Evolutionary conservation across 2,888 invertebrate genomes (phyloP).

Genomic region (Ectemnius continuus): DNA sequence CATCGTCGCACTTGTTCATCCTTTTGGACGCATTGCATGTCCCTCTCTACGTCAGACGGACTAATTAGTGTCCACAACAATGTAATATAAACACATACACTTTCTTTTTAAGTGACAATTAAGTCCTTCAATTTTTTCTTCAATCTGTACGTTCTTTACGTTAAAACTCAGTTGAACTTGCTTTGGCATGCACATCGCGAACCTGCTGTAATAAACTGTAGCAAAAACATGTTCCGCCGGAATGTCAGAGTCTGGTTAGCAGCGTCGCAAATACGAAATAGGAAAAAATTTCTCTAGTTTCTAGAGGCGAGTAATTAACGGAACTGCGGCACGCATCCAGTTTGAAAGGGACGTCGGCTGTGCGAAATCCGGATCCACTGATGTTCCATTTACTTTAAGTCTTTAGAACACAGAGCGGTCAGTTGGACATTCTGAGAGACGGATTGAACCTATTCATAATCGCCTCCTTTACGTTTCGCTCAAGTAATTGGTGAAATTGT

Average conservation of each 20-base stretch:
- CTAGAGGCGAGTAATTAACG: constrained; percentile 39
- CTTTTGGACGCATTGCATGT: constrained; percentile 36
- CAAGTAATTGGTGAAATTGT: too few relatives aligned
- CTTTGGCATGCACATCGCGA: background rate
- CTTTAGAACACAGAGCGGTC: too few relatives aligned
- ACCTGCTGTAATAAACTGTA: background rate
- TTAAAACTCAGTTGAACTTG: too few relatives aligned
- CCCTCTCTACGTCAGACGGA: constrained; percentile 15
- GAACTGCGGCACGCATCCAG: constrained; percentile 26
- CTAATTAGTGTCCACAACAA: constrained; percentile 33
- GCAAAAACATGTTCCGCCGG: constrained; percentile 9
- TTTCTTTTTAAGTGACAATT: too few relatives aligned
- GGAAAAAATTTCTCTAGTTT: constrained; percentile 36
- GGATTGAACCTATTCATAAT: too few relatives aligned
- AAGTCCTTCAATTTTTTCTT: too few relatives aligned
- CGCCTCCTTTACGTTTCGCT: too few relatives aligned
- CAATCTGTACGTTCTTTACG: too few relatives aligned
- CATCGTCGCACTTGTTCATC: constrained; percentile 13
- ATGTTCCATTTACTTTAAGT: too few relatives aligned
- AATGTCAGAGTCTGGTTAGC: constrained; percentile 25
- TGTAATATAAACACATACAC: background rate
- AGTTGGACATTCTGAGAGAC: too few relatives aligned
- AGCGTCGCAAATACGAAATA: constrained; percentile 25
- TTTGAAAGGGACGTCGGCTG: too few relatives aligned
- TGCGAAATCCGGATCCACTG: too few relatives aligned